phyloP scores from a whole-genome alignment of 2,888 invertebrate genomes.

The Miltochrista miniata region DNA sequence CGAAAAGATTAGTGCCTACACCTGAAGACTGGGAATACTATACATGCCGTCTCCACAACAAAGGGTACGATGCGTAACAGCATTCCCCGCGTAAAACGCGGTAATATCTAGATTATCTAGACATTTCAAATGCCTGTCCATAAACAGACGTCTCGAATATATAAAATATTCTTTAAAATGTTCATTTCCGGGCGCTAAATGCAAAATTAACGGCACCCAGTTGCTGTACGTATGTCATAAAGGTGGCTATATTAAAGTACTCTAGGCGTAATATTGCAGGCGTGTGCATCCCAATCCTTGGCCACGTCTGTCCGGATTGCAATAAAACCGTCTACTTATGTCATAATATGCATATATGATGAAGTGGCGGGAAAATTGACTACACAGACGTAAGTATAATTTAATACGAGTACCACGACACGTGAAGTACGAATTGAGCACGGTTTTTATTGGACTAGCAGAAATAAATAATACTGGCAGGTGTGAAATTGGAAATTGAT shows the following conservation, averaged over 20 bases:
- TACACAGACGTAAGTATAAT: constrained; percentile 43
- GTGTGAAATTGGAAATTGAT: too few relatives aligned
- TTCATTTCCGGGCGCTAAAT: constrained; percentile 39
- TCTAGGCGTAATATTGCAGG: constrained; percentile 58
- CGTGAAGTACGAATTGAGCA: constrained; percentile 34
- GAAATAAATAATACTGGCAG: neutral
- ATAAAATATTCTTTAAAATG: constrained; percentile 16
- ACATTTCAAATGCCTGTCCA: too few relatives aligned
- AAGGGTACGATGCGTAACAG: too few relatives aligned
- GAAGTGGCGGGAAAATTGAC: constrained; percentile 56
- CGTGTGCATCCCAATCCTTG: constrained; percentile 58
- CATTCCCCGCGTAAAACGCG: too few relatives aligned
- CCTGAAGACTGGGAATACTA: too few relatives aligned
- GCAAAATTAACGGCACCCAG: constrained; percentile 53
- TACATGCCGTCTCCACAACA: too few relatives aligned
- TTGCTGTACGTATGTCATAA: constrained; percentile 57
- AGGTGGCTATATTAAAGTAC: constrained; percentile 65
- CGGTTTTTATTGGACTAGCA: constrained; percentile 29
- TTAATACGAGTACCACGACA: constrained; percentile 34
- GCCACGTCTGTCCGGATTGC: constrained; percentile 69
- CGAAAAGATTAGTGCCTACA: too few relatives aligned
- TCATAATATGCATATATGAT: constrained; percentile 77
- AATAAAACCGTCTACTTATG: constrained; percentile 75
- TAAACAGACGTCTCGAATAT: constrained; percentile 1
- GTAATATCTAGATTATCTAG: too few relatives aligned